Evolutionary conservation across 2,888 invertebrate species (phyloP).

Genomic region (Lepidocyrtoides sp.): DNA sequence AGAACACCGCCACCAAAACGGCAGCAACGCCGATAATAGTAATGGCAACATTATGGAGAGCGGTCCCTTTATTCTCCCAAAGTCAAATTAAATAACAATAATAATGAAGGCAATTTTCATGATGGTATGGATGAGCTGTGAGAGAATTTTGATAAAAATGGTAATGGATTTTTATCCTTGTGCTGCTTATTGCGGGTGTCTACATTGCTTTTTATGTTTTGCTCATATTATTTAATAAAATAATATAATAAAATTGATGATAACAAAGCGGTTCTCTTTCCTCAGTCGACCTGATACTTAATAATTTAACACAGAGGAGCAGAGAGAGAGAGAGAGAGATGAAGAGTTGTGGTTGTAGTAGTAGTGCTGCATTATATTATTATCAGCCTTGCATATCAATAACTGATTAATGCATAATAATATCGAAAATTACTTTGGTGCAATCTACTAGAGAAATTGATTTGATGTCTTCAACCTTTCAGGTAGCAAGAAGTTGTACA

Average conservation of each 20-base stretch:
- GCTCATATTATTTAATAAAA: constrained; percentile 43
- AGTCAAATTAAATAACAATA: constrained; percentile 77
- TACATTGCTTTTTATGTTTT: constrained; percentile 32
- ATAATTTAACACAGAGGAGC: constrained; percentile 40
- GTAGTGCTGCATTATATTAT: not conserved
- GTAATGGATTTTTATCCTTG: constrained; percentile 57
- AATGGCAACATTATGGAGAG: constrained; percentile 71
- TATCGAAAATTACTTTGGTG: constrained; percentile 15
- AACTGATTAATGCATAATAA: constrained; percentile 45
- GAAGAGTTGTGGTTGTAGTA: not conserved
- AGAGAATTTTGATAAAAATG: constrained; percentile 75
- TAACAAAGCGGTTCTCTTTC: constrained; percentile 29
- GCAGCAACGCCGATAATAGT: constrained; percentile 45
- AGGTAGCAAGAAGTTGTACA: not conserved
- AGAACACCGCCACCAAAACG: constrained; percentile 14
- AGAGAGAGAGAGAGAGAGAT: not conserved
- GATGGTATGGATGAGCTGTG: constrained; percentile 75
- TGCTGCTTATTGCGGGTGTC: constrained; percentile 23
- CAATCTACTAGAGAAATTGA: not conserved
- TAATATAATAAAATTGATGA: constrained; percentile 4
- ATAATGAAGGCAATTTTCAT: constrained; percentile 76
- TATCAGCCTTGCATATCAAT: constrained; percentile 56
- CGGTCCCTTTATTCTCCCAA: constrained; percentile 72
- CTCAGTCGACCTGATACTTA: constrained; percentile 35
- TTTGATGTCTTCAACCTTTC: constrained; percentile 22